Conservation (phyloP, 2,888 invertebrate genomes). For the Neoascia interrupta region DNA sequence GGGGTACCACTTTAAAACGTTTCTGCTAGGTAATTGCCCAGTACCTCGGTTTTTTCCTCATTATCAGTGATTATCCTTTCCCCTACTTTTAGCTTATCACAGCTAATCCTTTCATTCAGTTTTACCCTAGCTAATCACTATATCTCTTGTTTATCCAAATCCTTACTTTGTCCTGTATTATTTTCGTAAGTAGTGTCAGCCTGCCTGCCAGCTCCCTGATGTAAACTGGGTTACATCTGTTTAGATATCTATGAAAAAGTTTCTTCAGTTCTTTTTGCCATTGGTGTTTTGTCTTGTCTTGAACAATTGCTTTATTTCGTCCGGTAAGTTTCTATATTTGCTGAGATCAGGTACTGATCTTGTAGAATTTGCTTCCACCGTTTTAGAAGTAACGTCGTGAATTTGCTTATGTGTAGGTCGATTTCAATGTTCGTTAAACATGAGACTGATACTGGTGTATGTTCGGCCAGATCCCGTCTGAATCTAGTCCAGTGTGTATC, state of each 20-base stretch:
- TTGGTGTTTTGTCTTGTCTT: neutral
- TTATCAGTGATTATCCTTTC: no score
- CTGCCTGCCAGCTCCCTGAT: neutral
- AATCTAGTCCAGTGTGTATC: no score
- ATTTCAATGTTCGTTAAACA: neutral
- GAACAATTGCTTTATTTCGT: neutral
- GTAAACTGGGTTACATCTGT: neutral
- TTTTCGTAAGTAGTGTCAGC: neutral
- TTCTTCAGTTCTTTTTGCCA: neutral
- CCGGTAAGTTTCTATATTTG: neutral
- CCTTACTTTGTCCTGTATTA: neutral
- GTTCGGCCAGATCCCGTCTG: no score
- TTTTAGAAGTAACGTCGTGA: neutral
- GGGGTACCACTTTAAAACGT: neutral
- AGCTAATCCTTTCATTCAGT: neutral
- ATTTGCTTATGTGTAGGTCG: neutral
- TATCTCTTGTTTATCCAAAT: neutral
- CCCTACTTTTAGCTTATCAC: neutral
- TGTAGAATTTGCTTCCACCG: neutral
- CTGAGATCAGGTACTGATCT: neutral
- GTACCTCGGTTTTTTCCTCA: neutral
- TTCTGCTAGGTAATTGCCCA: neutral
- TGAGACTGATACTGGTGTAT: no score
- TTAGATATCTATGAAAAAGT: neutral
- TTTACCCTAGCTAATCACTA: neutral